Conservation (phyloP, 2,888 invertebrate genomes). For the Tinea pellionella region DNA sequence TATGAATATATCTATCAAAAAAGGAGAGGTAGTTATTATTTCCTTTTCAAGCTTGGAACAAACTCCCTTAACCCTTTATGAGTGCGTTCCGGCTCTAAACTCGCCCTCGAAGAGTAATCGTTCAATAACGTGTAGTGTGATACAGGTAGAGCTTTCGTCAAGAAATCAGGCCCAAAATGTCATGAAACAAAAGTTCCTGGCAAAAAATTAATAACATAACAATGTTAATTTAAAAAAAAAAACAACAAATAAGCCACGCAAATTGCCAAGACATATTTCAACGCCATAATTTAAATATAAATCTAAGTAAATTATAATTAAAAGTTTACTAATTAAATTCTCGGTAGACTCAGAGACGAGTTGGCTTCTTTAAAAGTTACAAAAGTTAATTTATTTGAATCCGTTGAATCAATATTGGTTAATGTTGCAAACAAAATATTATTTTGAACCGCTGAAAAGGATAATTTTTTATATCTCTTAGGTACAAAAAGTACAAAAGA, state of each 20-base stretch:
- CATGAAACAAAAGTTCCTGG: too few species aligned
- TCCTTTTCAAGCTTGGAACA: too few species aligned
- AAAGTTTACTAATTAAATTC: constrained; percentile 12
- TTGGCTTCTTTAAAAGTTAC: constrained; percentile 1
- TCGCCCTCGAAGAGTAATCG: too few species aligned
- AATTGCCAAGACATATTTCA: constrained; percentile 1
- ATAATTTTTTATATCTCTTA: background rate
- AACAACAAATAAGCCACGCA: background rate
- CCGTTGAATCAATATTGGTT: constrained; percentile 8
- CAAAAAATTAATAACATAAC: background rate
- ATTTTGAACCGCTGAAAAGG: background rate
- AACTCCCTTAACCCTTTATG: too few species aligned
- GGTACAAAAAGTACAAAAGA: too few species aligned
- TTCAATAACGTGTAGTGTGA: too few species aligned
- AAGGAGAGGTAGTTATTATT: too few species aligned
- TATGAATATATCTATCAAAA: too few species aligned
- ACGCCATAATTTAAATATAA: background rate
- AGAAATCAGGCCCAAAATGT: too few species aligned
- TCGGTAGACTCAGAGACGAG: background rate
- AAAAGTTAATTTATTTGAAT: constrained; percentile 9
- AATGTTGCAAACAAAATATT: background rate
- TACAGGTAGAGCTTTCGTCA: too few species aligned
- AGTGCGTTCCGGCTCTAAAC: too few species aligned
- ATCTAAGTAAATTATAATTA: constrained; percentile 7
- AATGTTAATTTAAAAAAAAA: background rate